Evolutionary conservation across 2,888 invertebrate genomes (phyloP).

Genomic region (Chalcosyrphus nemorum): DNA sequence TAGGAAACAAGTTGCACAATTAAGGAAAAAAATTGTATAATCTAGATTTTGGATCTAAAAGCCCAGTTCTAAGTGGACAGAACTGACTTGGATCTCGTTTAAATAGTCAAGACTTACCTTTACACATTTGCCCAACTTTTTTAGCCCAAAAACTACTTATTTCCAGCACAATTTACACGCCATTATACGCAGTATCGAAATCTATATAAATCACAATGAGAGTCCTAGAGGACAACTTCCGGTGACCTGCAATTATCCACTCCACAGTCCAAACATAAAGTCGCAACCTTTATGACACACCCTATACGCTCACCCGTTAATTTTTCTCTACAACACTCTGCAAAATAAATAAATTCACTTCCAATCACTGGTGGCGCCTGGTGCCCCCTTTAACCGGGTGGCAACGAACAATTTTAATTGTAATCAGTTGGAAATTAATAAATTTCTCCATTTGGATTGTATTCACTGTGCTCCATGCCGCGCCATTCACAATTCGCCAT

Average conservation of each 20-base stretch:
- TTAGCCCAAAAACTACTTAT: too few relatives aligned
- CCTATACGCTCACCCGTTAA: neutral
- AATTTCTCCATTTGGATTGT: slow-evolving; percentile 22
- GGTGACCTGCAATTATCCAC: neutral
- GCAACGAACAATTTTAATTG: slow-evolving; percentile 29
- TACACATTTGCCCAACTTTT: too few relatives aligned
- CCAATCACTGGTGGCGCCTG: neutral
- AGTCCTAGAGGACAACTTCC: too few relatives aligned
- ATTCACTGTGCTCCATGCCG: neutral
- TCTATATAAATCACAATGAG: too few relatives aligned
- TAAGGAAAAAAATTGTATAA: too few relatives aligned
- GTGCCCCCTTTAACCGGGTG: neutral
- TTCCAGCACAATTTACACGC: too few relatives aligned
- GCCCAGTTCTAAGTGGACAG: too few relatives aligned
- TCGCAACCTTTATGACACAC: neutral
- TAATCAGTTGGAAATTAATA: slow-evolving; percentile 54
- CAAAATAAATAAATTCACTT: neutral
- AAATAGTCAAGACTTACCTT: too few relatives aligned
- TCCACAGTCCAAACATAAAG: neutral
- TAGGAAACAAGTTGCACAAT: too few relatives aligned
- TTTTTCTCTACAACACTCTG: neutral
- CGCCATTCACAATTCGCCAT: neutral
- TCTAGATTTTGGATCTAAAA: too few relatives aligned
- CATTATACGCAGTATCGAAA: too few relatives aligned
- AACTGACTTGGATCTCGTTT: too few relatives aligned